Evolutionary conservation across 2,888 invertebrate genomes (phyloP).

Genomic region (Reticulitermes lucifugus): DNA sequence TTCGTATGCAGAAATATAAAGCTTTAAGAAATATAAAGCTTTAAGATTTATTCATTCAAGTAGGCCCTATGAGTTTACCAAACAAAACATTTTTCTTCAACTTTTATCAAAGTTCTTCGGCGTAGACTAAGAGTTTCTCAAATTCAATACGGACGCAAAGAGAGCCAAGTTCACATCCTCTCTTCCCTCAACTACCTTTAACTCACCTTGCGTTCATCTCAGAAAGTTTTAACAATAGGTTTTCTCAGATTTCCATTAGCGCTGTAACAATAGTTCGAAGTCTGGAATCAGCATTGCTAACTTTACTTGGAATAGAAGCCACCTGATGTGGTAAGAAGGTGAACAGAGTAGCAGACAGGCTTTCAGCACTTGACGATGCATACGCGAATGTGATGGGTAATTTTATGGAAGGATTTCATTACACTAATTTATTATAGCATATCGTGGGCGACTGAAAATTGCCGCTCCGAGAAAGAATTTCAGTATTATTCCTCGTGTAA

Average conservation of each 20-base stretch:
- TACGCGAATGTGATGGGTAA: too few species aligned
- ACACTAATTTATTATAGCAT: too few species aligned
- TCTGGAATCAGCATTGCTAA: slow-evolving; percentile 26
- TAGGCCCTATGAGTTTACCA: not conserved
- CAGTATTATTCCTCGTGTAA: too few species aligned
- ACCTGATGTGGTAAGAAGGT: not conserved
- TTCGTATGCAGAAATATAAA: not conserved
- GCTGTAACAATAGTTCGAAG: slow-evolving; percentile 36
- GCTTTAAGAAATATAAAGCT: not conserved
- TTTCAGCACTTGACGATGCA: not conserved
- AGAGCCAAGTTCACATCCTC: not conserved
- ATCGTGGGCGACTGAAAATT: too few species aligned
- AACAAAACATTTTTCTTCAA: slow-evolving; percentile 10
- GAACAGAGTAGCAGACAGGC: not conserved
- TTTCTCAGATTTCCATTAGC: slow-evolving; percentile 47
- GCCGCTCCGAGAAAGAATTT: too few species aligned
- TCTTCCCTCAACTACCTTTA: not conserved
- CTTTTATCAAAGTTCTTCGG: not conserved
- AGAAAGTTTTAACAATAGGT: slow-evolving; percentile 45
- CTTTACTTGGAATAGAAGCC: not conserved
- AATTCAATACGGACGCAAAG: slow-evolving; percentile 4
- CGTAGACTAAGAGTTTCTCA: slow-evolving; percentile 25
- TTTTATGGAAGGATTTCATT: too few species aligned
- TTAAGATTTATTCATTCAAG: not conserved
- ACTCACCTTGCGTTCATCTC: not conserved